phyloP scores from a whole-genome alignment of 2,797 vertebrate genomes.

The Myiotriccus ornatus region DNA sequence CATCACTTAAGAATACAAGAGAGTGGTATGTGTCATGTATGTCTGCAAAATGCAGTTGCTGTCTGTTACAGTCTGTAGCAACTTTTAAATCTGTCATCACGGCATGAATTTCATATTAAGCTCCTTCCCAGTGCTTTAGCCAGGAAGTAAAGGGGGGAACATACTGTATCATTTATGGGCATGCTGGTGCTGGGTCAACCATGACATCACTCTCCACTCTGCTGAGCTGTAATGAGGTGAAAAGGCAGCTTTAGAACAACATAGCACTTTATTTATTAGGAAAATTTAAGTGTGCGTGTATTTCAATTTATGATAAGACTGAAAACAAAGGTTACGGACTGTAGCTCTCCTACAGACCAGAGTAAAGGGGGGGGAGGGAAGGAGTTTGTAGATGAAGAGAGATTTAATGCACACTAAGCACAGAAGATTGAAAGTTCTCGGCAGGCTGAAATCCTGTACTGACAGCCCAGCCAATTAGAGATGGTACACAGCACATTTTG shows the following conservation, averaged over 20 bases:
- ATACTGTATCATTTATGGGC: slow-evolving; percentile 84
- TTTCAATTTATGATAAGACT: slow-evolving; percentile 74
- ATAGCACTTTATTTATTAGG: slow-evolving; percentile 79
- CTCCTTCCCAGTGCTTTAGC: slow-evolving; percentile 78
- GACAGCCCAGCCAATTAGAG: slow-evolving; percentile 18
- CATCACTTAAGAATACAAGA: slow-evolving; percentile 91
- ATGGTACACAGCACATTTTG: not conserved
- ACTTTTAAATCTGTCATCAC: slow-evolving; percentile 99
- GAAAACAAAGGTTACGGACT: slow-evolving; percentile 71
- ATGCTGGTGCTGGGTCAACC: slow-evolving; percentile 77
- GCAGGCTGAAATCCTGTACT: slow-evolving; percentile 37
- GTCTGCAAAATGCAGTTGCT: slow-evolving; percentile 89
- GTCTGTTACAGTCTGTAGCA: slow-evolving; percentile 92
- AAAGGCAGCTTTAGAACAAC: slow-evolving; percentile 78
- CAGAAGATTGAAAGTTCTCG: slow-evolving; percentile 37
- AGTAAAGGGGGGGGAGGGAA: not conserved
- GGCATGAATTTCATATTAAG: slow-evolving; percentile 83
- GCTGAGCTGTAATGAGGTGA: slow-evolving; percentile 81
- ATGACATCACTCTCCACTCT: slow-evolving; percentile 79
- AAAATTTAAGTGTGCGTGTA: slow-evolving; percentile 69
- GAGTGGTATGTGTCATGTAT: slow-evolving; percentile 84
- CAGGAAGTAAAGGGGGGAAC: slow-evolving; percentile 82
- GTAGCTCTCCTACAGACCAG: slow-evolving; percentile 54
- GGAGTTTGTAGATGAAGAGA: slow-evolving; percentile 53
- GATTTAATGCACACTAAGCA: slow-evolving; percentile 51